Conservation (phyloP, 1,140 invertebrate species). For the Rhyzopertha dominica region DNA sequence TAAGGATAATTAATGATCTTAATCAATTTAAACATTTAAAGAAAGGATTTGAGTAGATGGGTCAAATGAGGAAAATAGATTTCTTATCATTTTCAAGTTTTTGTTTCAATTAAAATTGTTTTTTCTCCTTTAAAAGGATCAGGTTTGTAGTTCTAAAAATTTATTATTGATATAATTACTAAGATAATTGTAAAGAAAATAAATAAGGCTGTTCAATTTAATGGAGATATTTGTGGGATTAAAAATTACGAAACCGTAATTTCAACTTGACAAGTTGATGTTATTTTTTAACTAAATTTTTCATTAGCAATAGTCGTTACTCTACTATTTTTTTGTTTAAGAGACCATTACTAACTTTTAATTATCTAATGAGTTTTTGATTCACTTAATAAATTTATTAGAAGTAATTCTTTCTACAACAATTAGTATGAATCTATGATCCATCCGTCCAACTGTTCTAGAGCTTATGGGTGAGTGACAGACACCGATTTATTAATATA, state of each 20-base stretch:
- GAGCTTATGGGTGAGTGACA: no score
- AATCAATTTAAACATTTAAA: no score
- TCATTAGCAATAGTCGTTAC: slow-evolving; percentile 53
- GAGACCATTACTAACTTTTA: slow-evolving; percentile 58
- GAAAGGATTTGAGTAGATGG: no score
- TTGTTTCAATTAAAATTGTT: no score
- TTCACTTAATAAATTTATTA: slow-evolving; percentile 55
- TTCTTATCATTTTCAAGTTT: no score
- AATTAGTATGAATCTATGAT: slow-evolving; percentile 75
- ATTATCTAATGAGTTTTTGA: slow-evolving; percentile 56
- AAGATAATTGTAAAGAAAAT: no score
- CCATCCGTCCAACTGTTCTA: no score
- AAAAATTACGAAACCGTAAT: slow-evolving; percentile 52
- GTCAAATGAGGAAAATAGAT: no score
- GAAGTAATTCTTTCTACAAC: slow-evolving; percentile 53
- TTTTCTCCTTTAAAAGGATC: no score
- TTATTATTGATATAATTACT: no score
- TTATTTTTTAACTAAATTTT: slow-evolving; percentile 51
- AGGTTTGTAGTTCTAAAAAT: no score
- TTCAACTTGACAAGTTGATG: slow-evolving; percentile 55
- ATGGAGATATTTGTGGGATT: slow-evolving; percentile 52
- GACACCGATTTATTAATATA: no score
- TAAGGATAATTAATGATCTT: slow-evolving; percentile 46
- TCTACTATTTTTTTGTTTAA: slow-evolving; percentile 50
- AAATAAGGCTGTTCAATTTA: slow-evolving; percentile 53